Conservation (phyloP, 2,888 invertebrate species). For the Elmis aenea region DNA sequence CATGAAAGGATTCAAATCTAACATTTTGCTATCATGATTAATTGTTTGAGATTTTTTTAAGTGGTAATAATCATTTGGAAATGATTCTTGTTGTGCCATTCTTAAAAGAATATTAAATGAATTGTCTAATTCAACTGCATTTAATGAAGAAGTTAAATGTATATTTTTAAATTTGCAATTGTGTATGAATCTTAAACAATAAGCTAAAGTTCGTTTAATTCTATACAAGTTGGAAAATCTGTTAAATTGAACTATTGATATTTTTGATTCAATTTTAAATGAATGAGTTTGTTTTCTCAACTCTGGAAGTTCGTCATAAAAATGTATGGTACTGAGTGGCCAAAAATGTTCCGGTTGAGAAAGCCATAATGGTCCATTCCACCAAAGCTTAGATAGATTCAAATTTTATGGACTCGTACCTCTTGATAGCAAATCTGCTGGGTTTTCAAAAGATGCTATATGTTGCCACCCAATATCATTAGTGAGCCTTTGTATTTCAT, state of each 20-base stretch:
- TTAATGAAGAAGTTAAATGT: constrained; percentile 1
- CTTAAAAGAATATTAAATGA: background rate
- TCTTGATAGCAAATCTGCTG: constrained; percentile 1
- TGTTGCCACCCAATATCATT: background rate
- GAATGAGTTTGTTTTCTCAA: no score
- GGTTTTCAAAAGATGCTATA: background rate
- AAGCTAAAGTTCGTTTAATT: constrained; percentile 1
- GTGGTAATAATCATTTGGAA: no score
- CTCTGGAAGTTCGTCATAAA: no score
- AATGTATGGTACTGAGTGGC: no score
- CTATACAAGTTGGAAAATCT: constrained; percentile 5
- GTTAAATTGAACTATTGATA: background rate
- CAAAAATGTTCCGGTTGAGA: background rate
- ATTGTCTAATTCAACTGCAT: background rate
- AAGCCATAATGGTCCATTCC: background rate
- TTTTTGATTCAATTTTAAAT: background rate
- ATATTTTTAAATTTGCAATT: constrained; percentile 1
- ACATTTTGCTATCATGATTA: no score
- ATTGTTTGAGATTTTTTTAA: no score
- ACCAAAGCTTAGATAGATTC: constrained; percentile 1
- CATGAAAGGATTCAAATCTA: constrained; percentile 2
- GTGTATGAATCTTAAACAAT: constrained; percentile 5
- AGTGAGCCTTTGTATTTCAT: background rate
- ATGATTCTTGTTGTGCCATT: background rate
- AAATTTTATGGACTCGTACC: background rate